Evolutionary conservation across 2,113 vertebrate genomes (phyloP), one percentile per base, ranked within the genome.

Genomic region (Coptodon rendalli): DNA sequence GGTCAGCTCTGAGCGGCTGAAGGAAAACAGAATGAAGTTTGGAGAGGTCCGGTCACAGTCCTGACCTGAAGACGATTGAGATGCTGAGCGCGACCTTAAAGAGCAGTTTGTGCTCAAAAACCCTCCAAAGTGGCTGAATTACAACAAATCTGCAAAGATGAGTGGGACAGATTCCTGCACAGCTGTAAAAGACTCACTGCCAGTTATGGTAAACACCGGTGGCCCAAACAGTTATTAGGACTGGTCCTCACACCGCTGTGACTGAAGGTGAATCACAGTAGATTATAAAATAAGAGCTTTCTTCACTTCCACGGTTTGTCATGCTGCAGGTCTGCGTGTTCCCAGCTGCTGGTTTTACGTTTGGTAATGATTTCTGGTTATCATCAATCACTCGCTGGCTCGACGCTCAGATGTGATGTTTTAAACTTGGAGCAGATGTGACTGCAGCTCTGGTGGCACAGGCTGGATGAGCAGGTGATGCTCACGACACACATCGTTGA

Each of bases 321-420:
- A 5, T 16, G 22, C 13, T 71, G n/a, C 66, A 24, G 9, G 0
- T 22, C 34, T 0, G 34, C 34, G 38, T 16, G 11, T 5, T 40
- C 2, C 7, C 40, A 45, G 22, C 68, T 73, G 68, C 68, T 73
- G 68, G 1, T 45, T 45, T 1, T 17, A 1, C 3, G 3, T 45
- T 73, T 27, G 66, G 2, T 73, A 27, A 73, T 5, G 68, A 73
- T 45, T 45, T 73, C 40, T 10, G 24, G 2, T 73, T 1, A 4
- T 24, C 68, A 45, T 73, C 68, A 1, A 3, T 45, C 68, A 27
- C 40, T 16, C 3, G 40, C 22, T 45, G n/a, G 66, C 38, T 73
- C 68, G 3, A 5, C 3, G n/a, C 66, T 43, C 36, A 71, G 8
- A 45, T 4, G 5, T 45, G 68, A 27, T 73, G 40, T 27, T 45